Conservation (phyloP, 2,888 invertebrate genomes). For the Apodemia hepburni region DNA sequence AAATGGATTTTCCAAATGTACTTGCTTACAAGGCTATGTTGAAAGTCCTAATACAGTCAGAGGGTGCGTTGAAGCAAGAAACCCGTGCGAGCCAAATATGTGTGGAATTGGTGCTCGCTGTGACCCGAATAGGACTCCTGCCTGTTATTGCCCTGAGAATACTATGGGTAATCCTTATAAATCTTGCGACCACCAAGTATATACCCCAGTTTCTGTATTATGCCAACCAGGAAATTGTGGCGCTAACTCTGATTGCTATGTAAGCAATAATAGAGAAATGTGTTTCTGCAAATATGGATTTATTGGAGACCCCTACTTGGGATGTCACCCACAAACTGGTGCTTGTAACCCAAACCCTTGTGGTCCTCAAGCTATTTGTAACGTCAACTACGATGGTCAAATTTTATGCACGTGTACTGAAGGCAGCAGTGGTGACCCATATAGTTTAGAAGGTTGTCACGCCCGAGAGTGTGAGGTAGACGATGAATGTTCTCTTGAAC, state of each 20-base stretch:
- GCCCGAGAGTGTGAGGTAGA: constrained; percentile 91
- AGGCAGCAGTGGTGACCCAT: constrained; percentile 89
- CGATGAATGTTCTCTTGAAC: constrained; percentile 85
- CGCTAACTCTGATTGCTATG: constrained; percentile 90
- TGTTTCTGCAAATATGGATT: constrained; percentile 90
- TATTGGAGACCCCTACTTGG: constrained; percentile 89
- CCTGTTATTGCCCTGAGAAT: constrained; percentile 92
- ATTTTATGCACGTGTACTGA: constrained; percentile 87
- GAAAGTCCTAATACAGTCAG: constrained; percentile 94
- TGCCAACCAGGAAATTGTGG: constrained; percentile 93
- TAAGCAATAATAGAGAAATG: constrained; percentile 89
- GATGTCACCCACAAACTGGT: constrained; percentile 85
- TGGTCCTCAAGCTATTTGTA: constrained; percentile 88
- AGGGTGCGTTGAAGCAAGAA: constrained; percentile 89
- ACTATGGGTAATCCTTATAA: constrained; percentile 91
- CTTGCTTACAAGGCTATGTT: constrained; percentile 89
- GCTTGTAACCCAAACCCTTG: constrained; percentile 91
- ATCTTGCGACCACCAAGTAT: constrained; percentile 81
- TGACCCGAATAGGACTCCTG: constrained; percentile 87
- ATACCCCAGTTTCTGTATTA: constrained; percentile 79
- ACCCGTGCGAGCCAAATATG: constrained; percentile 91
- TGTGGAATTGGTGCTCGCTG: constrained; percentile 90
- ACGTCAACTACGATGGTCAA: constrained; percentile 83
- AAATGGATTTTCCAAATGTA: constrained; percentile 93
- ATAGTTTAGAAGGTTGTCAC: constrained; percentile 84